phyloP scores from a whole-genome alignment of 35 echinoderm and acorn worm species.

The Apostichopus parvimensis region DNA sequence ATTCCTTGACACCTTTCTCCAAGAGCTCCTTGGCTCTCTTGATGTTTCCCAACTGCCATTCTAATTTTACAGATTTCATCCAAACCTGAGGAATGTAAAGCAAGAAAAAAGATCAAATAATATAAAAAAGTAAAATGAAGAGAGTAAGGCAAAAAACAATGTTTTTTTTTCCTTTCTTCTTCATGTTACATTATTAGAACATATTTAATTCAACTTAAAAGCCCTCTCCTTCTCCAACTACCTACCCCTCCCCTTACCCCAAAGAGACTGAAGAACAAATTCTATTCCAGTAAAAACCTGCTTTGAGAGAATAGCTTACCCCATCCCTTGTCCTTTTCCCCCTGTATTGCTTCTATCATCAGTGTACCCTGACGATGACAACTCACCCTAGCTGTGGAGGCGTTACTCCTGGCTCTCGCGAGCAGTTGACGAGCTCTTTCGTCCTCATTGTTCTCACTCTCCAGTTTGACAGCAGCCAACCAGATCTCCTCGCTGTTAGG shows the following conservation, averaged over 20 bases:
- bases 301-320: no score
- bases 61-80: conserved; percentile 98
- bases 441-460: conserved; percentile 98
- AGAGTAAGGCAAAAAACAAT: no score
- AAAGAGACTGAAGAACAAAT: no score
- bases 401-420: conserved; percentile 89
- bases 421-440: conserved; percentile 89
- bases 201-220: no score
- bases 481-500: conserved; percentile 99
- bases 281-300: no score
- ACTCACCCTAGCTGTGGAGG: conserved; percentile 94
- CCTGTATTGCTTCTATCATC: no score
- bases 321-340: no score
- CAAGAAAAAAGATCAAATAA: not conserved
- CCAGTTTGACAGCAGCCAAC: conserved; percentile 98
- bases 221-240: no score
- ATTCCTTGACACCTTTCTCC: conserved; percentile 84
- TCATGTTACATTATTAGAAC: no score
- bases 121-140: not conserved
- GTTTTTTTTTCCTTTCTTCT: no score
- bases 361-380: not conserved
- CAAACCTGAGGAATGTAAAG: conserved; percentile 64
- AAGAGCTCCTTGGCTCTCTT: conserved; percentile 63
- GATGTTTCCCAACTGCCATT: conserved; percentile 83
- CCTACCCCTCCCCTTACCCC: no score